A percentile compares a stretch with the other conserved stretches of the same genome.
phyloP scores from a whole-genome alignment of 2,888 invertebrate genomes.

The Encarsia formosa region DNA sequence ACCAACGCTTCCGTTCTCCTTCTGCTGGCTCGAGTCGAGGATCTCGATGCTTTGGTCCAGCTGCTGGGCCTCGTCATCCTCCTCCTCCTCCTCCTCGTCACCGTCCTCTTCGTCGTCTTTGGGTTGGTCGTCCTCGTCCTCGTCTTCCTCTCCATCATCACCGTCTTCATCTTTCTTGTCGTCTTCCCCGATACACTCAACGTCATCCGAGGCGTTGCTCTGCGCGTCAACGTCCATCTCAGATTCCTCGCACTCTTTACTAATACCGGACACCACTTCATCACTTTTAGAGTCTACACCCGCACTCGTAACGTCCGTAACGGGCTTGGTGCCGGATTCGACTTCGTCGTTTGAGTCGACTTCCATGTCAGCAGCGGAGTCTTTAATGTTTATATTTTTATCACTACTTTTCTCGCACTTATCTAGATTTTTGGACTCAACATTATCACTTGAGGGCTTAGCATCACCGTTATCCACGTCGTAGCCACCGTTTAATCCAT shows the following conservation, averaged over 20 bases:
- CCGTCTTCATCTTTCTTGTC: constrained; percentile 25
- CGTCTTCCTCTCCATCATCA: constrained; percentile 44
- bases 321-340: constrained; percentile 29
- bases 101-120: constrained; percentile 19
- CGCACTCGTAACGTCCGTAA: constrained; percentile 15
- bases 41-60: constrained; percentile 31
- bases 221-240: constrained; percentile 45
- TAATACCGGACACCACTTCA: constrained; percentile 37
- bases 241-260: constrained; percentile 23
- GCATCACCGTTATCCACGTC: constrained; percentile 40
- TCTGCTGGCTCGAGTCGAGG: constrained; percentile 36
- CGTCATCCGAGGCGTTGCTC: constrained; percentile 45
- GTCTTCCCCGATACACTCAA: constrained; percentile 47
- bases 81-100: constrained; percentile 44
- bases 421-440: constrained; percentile 29
- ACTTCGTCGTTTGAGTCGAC: constrained; percentile 33
- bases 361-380: constrained; percentile 22
- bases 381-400: constrained; percentile 26
- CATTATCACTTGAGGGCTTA: constrained; percentile 38
- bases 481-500: constrained; percentile 51
- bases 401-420: constrained; percentile 23
- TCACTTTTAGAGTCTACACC: constrained; percentile 33
- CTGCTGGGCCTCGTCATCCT: constrained; percentile 43
- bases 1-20: constrained; percentile 46
- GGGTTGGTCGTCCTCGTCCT: constrained; percentile 35